Conservation (phyloP, 2,797 vertebrate species). For the Xenentodon cancila region DNA sequence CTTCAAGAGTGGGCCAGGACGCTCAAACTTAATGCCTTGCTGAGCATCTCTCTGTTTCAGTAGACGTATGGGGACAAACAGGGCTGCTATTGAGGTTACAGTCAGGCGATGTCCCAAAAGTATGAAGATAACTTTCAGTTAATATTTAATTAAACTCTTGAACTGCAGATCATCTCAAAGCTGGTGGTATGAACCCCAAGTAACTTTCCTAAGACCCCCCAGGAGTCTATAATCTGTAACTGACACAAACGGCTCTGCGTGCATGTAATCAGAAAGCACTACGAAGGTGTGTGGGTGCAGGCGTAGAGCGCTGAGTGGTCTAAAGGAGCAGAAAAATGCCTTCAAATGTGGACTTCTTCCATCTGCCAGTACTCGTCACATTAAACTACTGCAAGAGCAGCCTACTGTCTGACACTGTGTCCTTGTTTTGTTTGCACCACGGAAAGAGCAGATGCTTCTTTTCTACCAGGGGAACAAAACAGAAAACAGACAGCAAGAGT, state of each 20-base stretch:
- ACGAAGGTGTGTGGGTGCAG: neutral
- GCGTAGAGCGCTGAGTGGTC: neutral
- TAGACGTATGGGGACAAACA: no score
- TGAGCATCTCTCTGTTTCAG: neutral
- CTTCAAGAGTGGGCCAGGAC: conserved; percentile 42
- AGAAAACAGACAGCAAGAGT: conserved; percentile 24
- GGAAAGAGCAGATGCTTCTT: conserved; percentile 35
- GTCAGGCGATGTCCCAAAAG: no score
- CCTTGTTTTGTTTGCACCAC: conserved; percentile 34
- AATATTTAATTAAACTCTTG: no score
- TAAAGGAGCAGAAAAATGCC: neutral
- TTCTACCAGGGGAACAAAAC: conserved; percentile 24
- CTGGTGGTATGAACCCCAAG: no score
- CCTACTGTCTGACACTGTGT: conserved; percentile 18
- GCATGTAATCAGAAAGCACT: neutral
- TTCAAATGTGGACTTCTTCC: neutral
- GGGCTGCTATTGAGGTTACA: no score
- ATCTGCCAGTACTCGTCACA: conserved; percentile 4
- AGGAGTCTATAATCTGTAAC: neutral
- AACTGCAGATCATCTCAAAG: no score
- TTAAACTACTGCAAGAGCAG: neutral
- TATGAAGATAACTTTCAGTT: no score
- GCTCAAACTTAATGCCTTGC: conserved; percentile 15
- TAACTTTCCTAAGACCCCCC: no score
- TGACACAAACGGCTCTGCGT: neutral